Percentiles rank a stretch among this genome's conserved stretches.
phyloP scores from a whole-genome alignment of 1,140 invertebrate species.

The Andricus grossulariae region DNA sequence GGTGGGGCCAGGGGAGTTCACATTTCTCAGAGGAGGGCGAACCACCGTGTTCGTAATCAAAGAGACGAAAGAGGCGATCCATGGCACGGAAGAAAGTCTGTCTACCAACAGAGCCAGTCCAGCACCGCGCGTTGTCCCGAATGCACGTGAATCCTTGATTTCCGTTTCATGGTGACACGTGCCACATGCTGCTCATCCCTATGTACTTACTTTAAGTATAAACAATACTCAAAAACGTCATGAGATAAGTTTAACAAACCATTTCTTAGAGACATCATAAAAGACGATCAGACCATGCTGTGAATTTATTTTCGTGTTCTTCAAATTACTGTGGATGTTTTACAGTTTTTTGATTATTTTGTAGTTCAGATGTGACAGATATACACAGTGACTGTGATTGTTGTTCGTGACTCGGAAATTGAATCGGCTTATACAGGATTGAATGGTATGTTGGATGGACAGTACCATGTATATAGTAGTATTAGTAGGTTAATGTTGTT shows the following conservation, averaged over 20 bases:
- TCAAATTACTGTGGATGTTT: too few relatives aligned
- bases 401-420: constrained; percentile 14
- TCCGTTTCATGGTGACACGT: constrained; percentile 6
- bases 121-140: constrained; percentile 64
- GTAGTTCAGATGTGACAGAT: neutral
- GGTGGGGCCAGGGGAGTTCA: neutral
- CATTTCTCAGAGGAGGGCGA: constrained; percentile 9
- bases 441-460: too few relatives aligned
- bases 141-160: constrained; percentile 53
- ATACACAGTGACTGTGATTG: constrained; percentile 13
- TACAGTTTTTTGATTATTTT: too few relatives aligned
- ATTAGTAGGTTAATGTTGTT: too few relatives aligned
- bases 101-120: constrained; percentile 63
- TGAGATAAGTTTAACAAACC: too few relatives aligned
- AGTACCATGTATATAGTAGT: too few relatives aligned
- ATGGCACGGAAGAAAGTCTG: constrained; percentile 64
- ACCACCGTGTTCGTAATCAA: constrained; percentile 65
- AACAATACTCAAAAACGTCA: neutral
- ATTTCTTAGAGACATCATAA: too few relatives aligned
- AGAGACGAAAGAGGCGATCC: constrained; percentile 54
- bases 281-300: too few relatives aligned
- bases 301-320: too few relatives aligned
- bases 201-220: neutral
- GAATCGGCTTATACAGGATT: neutral
- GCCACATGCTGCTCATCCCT: neutral